A percentile compares a stretch with the other conserved stretches of the same genome.
phyloP scores from a whole-genome alignment of 2,797 vertebrate species.

The Sebastes iracundus region DNA sequence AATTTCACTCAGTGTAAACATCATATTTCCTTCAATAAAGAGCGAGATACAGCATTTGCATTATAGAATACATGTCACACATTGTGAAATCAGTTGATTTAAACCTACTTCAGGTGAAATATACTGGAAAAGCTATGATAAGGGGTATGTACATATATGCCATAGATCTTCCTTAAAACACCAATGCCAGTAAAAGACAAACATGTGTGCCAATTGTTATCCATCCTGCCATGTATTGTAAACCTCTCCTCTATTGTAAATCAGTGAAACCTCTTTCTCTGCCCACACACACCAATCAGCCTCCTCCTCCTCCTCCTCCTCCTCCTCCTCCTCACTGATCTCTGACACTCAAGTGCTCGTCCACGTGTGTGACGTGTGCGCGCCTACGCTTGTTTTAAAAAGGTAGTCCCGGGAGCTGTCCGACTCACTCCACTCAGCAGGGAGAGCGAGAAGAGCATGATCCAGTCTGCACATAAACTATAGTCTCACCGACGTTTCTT shows the following conservation, averaged over 20 bases:
- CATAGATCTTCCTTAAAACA: not conserved
- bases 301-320: not conserved
- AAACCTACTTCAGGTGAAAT: not conserved
- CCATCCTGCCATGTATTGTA: not conserved
- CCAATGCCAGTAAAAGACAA: constrained; percentile 3
- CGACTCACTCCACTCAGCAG: constrained; percentile 21
- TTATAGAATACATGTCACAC: not conserved
- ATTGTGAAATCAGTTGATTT: not conserved
- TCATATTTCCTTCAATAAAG: not conserved
- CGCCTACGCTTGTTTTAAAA: constrained; percentile 69
- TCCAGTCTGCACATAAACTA: not conserved
- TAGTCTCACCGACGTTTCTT: too few species aligned
- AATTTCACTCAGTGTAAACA: not conserved
- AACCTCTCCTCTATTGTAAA: not conserved
- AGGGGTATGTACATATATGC: not conserved
- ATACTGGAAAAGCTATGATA: not conserved
- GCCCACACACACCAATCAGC: not conserved
- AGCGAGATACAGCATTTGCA: not conserved
- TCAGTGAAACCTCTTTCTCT: not conserved
- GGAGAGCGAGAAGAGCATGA: not conserved
- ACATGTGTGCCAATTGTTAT: not conserved
- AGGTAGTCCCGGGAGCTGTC: not conserved
- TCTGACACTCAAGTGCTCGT: constrained; percentile 45
- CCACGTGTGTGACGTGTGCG: constrained; percentile 49
- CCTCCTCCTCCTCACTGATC: not conserved